Evolutionary conservation across 2,797 vertebrate species (phyloP).

Genomic region (Tapera naevia): DNA sequence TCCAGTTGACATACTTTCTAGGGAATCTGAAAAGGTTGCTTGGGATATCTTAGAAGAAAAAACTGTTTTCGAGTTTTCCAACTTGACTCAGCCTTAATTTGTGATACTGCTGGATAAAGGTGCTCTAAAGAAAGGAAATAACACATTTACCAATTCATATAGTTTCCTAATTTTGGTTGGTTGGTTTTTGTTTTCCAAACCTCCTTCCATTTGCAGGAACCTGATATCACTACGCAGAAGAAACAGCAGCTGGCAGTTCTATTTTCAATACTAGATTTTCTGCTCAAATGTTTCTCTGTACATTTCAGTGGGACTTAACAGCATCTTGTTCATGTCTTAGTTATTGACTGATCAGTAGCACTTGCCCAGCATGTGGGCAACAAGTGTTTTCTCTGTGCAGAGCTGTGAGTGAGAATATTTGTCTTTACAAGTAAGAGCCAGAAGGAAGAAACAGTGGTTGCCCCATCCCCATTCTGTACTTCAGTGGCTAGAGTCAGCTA

Average conservation of each 20-base stretch:
- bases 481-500: not conserved
- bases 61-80: not conserved
- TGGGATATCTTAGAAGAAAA: not conserved
- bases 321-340: not conserved
- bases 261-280: not conserved
- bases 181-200: not conserved
- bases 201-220: not conserved
- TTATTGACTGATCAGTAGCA: not conserved
- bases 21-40: not conserved
- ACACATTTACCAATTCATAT: not conserved
- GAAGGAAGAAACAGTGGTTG: not conserved
- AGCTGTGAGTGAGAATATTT: not conserved
- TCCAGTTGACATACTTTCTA: not conserved
- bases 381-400: not conserved
- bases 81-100: not conserved
- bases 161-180: not conserved
- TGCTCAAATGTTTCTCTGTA: not conserved
- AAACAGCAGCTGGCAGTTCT: not conserved
- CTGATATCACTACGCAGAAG: not conserved
- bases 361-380: not conserved
- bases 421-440: not conserved
- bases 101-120: not conserved
- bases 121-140: not conserved
- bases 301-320: not conserved
- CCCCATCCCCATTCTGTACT: not conserved